Conservation (phyloP, 2,113 vertebrate genomes). For the Trogon surrucura region DNA sequence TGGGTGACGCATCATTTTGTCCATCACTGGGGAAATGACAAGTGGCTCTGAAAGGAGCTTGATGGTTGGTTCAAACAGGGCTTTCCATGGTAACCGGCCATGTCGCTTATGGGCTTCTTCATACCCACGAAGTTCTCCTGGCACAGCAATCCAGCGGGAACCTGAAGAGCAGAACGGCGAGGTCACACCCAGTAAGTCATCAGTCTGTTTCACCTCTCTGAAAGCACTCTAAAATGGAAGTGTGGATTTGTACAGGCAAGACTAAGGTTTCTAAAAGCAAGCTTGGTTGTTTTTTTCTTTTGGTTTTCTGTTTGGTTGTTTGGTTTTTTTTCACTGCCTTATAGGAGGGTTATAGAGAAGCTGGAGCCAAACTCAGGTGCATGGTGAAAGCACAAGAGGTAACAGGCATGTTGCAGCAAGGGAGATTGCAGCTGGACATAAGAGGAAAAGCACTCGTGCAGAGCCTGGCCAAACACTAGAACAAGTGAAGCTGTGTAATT, state of each 20-base stretch:
- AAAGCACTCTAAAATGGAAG: accelerated
- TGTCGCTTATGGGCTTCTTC: constrained; percentile 49
- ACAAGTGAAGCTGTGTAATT: background rate
- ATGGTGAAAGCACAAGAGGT: background rate
- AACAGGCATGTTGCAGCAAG: background rate
- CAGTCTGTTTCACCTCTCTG: background rate
- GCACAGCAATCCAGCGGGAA: constrained; percentile 7
- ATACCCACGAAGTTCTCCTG: constrained; percentile 45
- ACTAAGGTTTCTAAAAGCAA: background rate
- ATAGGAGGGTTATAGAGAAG: background rate
- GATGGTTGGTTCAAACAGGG: constrained; percentile 58
- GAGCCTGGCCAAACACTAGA: background rate
- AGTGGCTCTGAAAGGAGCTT: constrained; percentile 51
- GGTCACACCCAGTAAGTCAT: background rate
- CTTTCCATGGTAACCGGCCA: constrained; percentile 46
- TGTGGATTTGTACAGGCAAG: background rate
- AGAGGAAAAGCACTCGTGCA: background rate
- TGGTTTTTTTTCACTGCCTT: background rate
- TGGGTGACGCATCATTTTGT: background rate
- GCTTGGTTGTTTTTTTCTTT: background rate
- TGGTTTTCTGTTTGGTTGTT: background rate
- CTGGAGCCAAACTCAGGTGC: background rate
- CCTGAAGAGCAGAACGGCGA: background rate
- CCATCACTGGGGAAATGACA: constrained; percentile 1
- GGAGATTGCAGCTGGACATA: background rate